Conservation (phyloP, 2,797 vertebrate species). For the Cephalopachus bancanus region DNA sequence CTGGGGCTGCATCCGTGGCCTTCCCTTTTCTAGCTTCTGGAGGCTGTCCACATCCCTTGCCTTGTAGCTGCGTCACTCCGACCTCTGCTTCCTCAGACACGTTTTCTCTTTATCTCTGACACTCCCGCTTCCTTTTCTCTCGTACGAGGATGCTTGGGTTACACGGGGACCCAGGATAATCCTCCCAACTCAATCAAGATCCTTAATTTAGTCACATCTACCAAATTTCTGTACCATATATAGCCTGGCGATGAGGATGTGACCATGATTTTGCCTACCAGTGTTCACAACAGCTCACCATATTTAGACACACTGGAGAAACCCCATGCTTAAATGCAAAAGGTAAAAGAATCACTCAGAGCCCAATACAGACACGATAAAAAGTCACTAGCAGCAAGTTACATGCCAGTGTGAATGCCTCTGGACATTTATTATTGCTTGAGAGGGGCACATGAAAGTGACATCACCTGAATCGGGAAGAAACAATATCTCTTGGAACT, state of each 20-base stretch:
- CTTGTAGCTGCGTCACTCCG: not conserved
- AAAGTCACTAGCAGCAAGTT: not conserved
- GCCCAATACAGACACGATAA: not conserved
- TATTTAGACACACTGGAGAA: not conserved
- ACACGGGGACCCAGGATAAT: not conserved
- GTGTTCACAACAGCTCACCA: not conserved
- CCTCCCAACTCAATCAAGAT: not conserved
- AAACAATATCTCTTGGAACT: not conserved
- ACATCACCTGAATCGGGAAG: not conserved
- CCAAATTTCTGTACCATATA: not conserved
- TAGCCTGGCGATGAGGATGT: too few species aligned
- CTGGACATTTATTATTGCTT: not conserved
- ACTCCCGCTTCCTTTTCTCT: not conserved
- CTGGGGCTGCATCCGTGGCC: too few species aligned
- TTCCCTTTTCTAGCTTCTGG: not conserved
- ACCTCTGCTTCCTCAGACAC: too few species aligned
- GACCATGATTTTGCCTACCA: not conserved
- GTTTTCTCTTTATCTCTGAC: too few species aligned
- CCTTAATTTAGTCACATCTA: not conserved
- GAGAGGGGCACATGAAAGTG: not conserved
- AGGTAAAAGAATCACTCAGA: not conserved
- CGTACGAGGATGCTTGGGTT: not conserved
- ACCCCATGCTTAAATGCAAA: not conserved
- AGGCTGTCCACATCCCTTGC: not conserved
- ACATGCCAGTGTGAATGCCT: not conserved